Base-by-base conservation (phyloP, 2,888 invertebrate genomes). In the Mythimna impura region DNA sequence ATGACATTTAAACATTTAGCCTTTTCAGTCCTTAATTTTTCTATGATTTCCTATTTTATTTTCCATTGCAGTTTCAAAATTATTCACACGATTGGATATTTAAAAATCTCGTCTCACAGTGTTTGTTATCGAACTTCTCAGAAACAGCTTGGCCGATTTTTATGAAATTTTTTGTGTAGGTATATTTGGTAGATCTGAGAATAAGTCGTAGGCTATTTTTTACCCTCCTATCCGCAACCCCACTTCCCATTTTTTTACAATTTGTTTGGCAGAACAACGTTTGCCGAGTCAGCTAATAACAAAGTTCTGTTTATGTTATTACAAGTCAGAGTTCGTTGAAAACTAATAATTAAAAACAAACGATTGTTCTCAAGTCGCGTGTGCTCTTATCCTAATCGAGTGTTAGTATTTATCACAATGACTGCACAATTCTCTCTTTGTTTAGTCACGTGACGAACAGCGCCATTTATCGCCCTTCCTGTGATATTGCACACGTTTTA, bases 391-490 rank as follows among this genome's bases (percentile, higher is more conserved):
- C 63, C 68, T 77, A 73, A 81, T 69, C 73, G 36, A 76, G 55
- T 66, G 22, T 52, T 66, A 34, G 25, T 76, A 78, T 55, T 70
- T 74, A 78, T 74, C 74, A 52, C 36, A 68, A 54, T 40, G 60
- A 66, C 57, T 30, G 43, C 22, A 74, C 52, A 81, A 71, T 55
- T 66, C 67, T 63, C 73, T 70, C 70, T 81, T 81, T 81, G 70
- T 54, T 36, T 6, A 10, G 64, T 73, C 73, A 78, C 74, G 80
- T 73, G 80, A 81, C 61, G 43, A 62, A 62, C 55, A 58, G 55
- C 47, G 63, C 62, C 50, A 66, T 78, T 81, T 80, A 80, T 80
- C 80, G 65, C 54, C 10, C 54, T 70, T 73, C 70, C 73, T 73
- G 66, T 40, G 40, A 34, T 58, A 55, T 70, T 54, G 22, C 70